Conservation (phyloP, 1,140 invertebrate species). For the Euura saliciscinereae region DNA sequence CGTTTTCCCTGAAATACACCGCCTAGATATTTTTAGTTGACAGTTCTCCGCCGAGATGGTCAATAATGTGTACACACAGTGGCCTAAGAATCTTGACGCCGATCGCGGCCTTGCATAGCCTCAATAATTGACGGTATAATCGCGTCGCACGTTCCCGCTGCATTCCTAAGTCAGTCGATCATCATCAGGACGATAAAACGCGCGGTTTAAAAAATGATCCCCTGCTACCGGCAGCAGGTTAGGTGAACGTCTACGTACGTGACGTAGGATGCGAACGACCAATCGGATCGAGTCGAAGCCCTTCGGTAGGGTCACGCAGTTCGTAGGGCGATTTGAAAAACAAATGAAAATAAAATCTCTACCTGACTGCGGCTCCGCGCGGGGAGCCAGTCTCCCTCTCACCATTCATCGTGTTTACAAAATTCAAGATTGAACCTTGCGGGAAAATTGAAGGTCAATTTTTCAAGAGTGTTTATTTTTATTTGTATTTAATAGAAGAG, state of each 20-base stretch:
- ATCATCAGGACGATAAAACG: not conserved
- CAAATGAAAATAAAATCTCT: too few relatives aligned
- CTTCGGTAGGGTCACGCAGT: conserved; percentile 9
- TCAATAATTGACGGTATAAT: not conserved
- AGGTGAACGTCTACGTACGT: conserved; percentile 26
- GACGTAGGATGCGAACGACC: conserved; percentile 10
- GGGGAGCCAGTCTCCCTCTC: too few relatives aligned
- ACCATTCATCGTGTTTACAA: too few relatives aligned
- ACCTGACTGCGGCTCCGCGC: too few relatives aligned
- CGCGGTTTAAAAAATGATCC: not conserved
- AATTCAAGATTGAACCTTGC: too few relatives aligned
- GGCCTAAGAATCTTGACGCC: too few relatives aligned
- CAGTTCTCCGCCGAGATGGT: not conserved
- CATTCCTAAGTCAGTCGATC: not conserved
- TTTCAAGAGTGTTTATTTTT: too few relatives aligned
- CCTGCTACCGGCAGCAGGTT: conserved; percentile 42
- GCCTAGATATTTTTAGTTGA: not conserved
- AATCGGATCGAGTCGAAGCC: not conserved
- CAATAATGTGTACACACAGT: conserved; percentile 4
- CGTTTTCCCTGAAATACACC: not conserved
- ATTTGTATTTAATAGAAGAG: too few relatives aligned
- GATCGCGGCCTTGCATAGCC: too few relatives aligned
- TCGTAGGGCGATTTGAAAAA: conserved; percentile 8
- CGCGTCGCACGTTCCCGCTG: not conserved
- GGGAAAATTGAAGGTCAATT: too few relatives aligned